Base-by-base conservation (phyloP, 2,888 invertebrate genomes). In the Diarsia mendica region DNA sequence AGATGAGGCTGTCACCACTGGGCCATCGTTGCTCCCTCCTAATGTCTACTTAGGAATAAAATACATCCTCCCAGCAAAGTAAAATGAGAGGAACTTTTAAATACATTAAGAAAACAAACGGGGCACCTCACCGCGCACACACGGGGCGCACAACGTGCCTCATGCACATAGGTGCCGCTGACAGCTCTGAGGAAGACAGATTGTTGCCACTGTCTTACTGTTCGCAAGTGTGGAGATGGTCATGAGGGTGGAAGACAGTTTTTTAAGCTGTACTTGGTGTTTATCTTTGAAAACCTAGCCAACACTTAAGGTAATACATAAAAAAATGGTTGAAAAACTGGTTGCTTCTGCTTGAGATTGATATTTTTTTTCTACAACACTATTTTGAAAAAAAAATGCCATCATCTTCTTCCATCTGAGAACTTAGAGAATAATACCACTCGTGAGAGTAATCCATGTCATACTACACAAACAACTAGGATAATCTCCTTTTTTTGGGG, bases 161-260 rank as follows among this genome's bases (percentile, higher is more conserved):
- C 89, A 87, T 83, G 81, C 79, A 91, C 91, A 93, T 94, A 92
- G 92, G 93, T 94, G 94, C 88, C 88, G 89, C 77, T 93, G 95
- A 94, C 94, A 94, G 91, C 85, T 75, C 92, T 93, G 94, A 93
- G 80, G 89, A 92, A 93, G 95, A 95, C 95, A 92, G 94, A 95
- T 95, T 88, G 93, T 92, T 68, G 44, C 44, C 49, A 55, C 63
- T 9, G 23, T 51, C 64, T 65, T 53, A 60, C n/a, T 65, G 78
- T 75, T n/a, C 69, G 0, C 10, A 18, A 82, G 64, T 87, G 67
- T 91, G 91, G 92, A 92, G 70, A 77, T 9, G 65, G 67, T 28
- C 2, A 74, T 46, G 53, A 18, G 8, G 0, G 4, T 9, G 13
- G 1, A 23, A 23, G 0, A 10, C 6, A 23, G 6, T 33, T 51